Conservation (phyloP, 2,888 invertebrate genomes). For the Tortrix viridana region DNA sequence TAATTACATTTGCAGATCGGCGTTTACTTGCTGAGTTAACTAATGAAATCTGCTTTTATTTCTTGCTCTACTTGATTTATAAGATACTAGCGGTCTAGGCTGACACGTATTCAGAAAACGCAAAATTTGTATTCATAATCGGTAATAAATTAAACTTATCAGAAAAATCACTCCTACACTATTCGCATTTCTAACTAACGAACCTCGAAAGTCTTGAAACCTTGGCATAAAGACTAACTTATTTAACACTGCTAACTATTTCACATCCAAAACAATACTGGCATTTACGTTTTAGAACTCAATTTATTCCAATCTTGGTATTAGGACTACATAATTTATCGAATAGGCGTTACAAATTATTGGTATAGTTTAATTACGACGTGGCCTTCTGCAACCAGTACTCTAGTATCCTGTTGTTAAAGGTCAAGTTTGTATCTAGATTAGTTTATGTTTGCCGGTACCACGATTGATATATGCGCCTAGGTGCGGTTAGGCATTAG, state of each 20-base stretch:
- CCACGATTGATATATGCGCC: slow-evolving; percentile 7
- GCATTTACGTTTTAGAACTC: neutral
- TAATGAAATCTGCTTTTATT: too few relatives aligned
- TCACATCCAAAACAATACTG: too few relatives aligned
- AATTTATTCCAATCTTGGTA: neutral
- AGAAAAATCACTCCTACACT: too few relatives aligned
- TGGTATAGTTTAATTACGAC: neutral
- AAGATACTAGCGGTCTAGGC: too few relatives aligned
- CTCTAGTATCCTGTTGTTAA: slow-evolving; percentile 3
- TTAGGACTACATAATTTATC: neutral
- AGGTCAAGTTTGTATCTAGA: slow-evolving; percentile 1
- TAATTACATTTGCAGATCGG: slow-evolving; percentile 39
- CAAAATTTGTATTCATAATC: too few relatives aligned
- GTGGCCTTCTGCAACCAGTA: slow-evolving; percentile 6
- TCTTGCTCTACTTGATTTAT: too few relatives aligned
- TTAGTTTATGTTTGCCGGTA: neutral
- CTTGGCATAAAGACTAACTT: too few relatives aligned
- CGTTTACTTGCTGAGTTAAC: slow-evolving; percentile 1
- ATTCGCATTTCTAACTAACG: too few relatives aligned
- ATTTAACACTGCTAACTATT: too few relatives aligned
- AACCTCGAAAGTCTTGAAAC: too few relatives aligned
- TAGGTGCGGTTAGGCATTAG: slow-evolving; percentile 11
- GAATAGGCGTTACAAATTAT: neutral
- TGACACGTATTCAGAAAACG: too few relatives aligned
- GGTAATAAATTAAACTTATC: too few relatives aligned